Evolutionary conservation across 2,113 vertebrate species (phyloP).

Genomic region (Tragelaphus scriptus): DNA sequence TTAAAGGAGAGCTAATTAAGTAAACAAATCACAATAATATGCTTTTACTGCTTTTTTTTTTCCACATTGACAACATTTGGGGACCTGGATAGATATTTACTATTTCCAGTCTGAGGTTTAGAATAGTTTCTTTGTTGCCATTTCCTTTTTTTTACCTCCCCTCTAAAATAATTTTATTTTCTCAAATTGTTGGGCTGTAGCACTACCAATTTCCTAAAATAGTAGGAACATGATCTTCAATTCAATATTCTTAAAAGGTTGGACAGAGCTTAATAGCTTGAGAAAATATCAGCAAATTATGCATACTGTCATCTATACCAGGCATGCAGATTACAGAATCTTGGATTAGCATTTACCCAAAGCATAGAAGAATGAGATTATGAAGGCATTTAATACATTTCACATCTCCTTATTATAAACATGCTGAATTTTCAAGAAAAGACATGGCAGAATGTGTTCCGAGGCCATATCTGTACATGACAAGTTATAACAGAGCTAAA

Average conservation of each 20-base stretch:
- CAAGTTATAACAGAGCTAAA: not conserved
- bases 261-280: slow-evolving; percentile 47
- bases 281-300: slow-evolving; percentile 42
- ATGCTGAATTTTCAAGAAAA: not conserved
- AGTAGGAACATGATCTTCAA: slow-evolving; percentile 27
- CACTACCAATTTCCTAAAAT: slow-evolving; percentile 52
- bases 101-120: slow-evolving; percentile 8
- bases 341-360: slow-evolving; percentile 23
- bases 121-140: not conserved
- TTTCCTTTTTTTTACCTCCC: slow-evolving; percentile 28
- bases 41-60: not conserved
- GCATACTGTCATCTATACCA: not conserved
- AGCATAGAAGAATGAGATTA: not conserved
- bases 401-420: not conserved
- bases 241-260: slow-evolving; percentile 38
- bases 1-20: not conserved
- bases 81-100: not conserved
- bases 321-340: not conserved
- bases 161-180: slow-evolving; percentile 60
- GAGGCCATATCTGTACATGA: not conserved
- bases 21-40: not conserved
- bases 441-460: not conserved
- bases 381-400: not conserved
- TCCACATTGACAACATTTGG: not conserved
- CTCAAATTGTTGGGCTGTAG: slow-evolving; percentile 52